Evolutionary conservation across 1,140 invertebrate species (phyloP), one percentile per base, ranked within the genome.

Genomic region (Drosophila chauvacae): DNA sequence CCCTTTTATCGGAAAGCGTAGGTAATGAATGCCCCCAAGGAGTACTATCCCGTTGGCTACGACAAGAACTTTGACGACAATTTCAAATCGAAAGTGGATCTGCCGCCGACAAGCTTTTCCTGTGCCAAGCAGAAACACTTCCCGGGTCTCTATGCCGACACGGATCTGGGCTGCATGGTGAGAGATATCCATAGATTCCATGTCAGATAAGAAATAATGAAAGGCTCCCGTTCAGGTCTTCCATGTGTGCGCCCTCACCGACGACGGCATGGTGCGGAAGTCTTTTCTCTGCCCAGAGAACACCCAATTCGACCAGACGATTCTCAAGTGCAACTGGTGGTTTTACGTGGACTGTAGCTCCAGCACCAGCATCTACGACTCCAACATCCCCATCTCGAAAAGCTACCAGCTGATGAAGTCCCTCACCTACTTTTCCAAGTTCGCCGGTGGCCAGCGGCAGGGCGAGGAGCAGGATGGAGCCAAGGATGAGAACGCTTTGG

Each of bases 91-190:
- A 95, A 96, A 76, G 96, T 97, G 0, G 96, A 97, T 78, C 92
- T 97, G 7, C 96, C 96, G 0, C 96, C 96, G n/a, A 98, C 97
- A 0, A 95, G 94, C 48, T 98, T 98, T 92, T 95, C 96, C 58
- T 98, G 97, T 88, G 96, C 96, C 2, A 96, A 97, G 78, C 97
- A 97, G 77, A 97, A 97, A 85, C 97, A 97, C 91, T 97, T 97
- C 80, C 97, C 97, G 7, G 97, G 97, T 56, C 93, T 98, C 1
- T 98, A 98, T 77, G 97, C 96, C 0, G 97, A 98, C 81, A 96
- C 97, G 77, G 96, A 96, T 93, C 94, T 98, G n/a, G 96, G 97
- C 39, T 98, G 97, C 93, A 98, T 98, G 97, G 97, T 98, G 92
- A 65, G 39, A 11, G 10, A 13, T 23, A 61, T 50, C 44, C 14